Evolutionary conservation across 1,140 invertebrate species (phyloP).

Genomic region (Parapsyche elsis): DNA sequence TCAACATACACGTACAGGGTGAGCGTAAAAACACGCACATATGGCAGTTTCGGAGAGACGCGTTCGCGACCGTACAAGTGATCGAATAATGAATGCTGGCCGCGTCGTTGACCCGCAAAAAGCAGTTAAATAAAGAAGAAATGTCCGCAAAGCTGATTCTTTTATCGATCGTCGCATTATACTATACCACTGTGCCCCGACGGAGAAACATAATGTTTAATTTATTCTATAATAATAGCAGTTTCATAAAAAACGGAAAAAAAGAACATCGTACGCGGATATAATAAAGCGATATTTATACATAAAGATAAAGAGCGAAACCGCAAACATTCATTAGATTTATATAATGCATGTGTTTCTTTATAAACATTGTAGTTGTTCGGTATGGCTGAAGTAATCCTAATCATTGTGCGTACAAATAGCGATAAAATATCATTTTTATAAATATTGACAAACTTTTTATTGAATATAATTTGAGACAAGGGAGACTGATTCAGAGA

Average conservation of each 20-base stretch:
- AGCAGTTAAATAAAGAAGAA: conserved; percentile 33
- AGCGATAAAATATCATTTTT: too few relatives aligned
- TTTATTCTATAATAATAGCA: conserved; percentile 24
- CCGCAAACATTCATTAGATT: too few relatives aligned
- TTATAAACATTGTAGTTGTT: too few relatives aligned
- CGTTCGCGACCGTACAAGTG: not conserved
- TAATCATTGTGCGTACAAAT: too few relatives aligned
- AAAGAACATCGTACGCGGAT: too few relatives aligned
- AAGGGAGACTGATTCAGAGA: too few relatives aligned
- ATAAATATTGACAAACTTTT: too few relatives aligned
- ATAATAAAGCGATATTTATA: too few relatives aligned
- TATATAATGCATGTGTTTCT: too few relatives aligned
- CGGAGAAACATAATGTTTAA: conserved; percentile 19
- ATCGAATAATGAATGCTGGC: conserved; percentile 20
- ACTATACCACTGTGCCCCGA: not conserved
- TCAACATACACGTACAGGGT: not conserved
- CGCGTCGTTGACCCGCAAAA: conserved; percentile 28
- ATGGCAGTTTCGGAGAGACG: conserved; percentile 9
- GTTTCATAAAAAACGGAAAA: not conserved
- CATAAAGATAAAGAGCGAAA: too few relatives aligned
- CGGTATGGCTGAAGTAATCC: too few relatives aligned
- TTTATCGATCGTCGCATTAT: conserved; percentile 27
- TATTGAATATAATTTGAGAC: too few relatives aligned
- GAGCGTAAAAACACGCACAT: not conserved
- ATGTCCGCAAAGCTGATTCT: conserved; percentile 27